These are phyloP conservation scores for Spinibarbus caldwelli DNA, from an alignment of 2,797 vertebrate species.

Conservation along the genomic window DNA sequence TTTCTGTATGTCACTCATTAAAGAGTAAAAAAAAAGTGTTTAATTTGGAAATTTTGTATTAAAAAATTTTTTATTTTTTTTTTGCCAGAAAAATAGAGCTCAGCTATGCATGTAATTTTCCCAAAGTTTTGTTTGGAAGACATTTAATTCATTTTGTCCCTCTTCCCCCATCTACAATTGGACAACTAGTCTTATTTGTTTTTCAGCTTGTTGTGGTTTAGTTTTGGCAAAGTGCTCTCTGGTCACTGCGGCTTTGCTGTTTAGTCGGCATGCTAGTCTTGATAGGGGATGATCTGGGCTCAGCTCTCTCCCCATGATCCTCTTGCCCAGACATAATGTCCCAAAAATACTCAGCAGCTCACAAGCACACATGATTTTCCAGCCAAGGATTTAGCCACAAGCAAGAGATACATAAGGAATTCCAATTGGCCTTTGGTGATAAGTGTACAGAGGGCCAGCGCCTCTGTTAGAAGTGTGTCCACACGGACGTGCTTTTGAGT, in stretches of 20 bases:
- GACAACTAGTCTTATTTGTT: neutral
- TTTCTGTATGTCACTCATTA: neutral
- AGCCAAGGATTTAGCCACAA: constrained; percentile 45
- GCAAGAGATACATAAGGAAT: constrained; percentile 4
- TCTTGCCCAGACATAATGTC: constrained; percentile 57
- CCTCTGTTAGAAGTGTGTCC: constrained; percentile 15
- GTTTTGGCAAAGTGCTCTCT: constrained; percentile 40
- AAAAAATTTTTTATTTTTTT: neutral
- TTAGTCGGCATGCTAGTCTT: constrained; percentile 47
- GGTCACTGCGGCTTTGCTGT: constrained; percentile 57
- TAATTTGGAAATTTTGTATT: neutral
- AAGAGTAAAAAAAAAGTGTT: neutral
- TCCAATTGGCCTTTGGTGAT: constrained; percentile 8
- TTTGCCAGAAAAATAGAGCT: neutral
- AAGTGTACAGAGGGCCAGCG: constrained; percentile 53
- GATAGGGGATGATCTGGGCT: constrained; percentile 69
- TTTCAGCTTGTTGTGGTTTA: neutral
- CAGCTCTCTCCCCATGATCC: constrained; percentile 47
- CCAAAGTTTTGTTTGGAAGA: neutral
- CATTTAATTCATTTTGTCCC: neutral
- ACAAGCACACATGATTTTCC: constrained; percentile 53
- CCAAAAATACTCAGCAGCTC: constrained; percentile 62
- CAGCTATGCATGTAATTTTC: neutral
- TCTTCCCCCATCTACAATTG: neutral
- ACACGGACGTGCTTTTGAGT: neutral